Evolutionary conservation across 2,888 invertebrate genomes (phyloP).

Genomic region (Molanna angustata): DNA sequence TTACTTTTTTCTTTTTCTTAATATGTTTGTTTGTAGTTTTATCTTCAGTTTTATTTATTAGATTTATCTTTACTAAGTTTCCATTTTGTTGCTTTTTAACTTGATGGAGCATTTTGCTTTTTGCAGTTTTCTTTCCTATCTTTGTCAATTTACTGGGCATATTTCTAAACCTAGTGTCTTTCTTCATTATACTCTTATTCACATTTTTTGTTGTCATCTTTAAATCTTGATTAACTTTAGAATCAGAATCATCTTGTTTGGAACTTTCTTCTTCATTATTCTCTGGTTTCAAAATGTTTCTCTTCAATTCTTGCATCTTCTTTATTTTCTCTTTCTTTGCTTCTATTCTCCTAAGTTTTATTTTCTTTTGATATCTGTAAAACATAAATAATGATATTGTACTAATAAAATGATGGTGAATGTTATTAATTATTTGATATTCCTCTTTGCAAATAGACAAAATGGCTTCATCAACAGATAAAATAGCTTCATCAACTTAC

Average conservation of each 20-base stretch:
- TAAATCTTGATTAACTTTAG: conserved; percentile 34
- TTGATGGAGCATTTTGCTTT: conserved; percentile 23
- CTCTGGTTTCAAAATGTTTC: conserved; percentile 38
- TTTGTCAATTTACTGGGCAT: conserved; percentile 50
- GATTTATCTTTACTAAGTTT: conserved; percentile 17
- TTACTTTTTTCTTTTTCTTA: too few species aligned
- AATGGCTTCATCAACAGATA: too few species aligned
- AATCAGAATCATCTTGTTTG: not conserved
- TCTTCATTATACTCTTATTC: conserved; percentile 50
- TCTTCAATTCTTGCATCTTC: conserved; percentile 26
- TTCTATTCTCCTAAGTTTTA: conserved; percentile 22
- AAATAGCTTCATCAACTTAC: too few species aligned
- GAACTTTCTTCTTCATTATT: conserved; percentile 35
- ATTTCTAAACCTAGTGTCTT: conserved; percentile 49
- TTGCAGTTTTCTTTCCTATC: conserved; percentile 49
- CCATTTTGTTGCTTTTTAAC: conserved; percentile 17
- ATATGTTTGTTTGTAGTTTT: too few species aligned
- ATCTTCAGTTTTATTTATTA: too few species aligned
- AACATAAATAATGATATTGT: not conserved
- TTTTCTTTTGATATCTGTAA: conserved; percentile 26
- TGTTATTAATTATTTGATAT: too few species aligned
- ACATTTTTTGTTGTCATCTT: conserved; percentile 44
- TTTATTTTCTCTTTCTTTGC: conserved; percentile 24
- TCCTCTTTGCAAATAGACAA: too few species aligned
- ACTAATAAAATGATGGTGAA: not conserved